Evolutionary conservation across 2,113 vertebrate species (phyloP).

Genomic region (Pygoscelis adeliae): DNA sequence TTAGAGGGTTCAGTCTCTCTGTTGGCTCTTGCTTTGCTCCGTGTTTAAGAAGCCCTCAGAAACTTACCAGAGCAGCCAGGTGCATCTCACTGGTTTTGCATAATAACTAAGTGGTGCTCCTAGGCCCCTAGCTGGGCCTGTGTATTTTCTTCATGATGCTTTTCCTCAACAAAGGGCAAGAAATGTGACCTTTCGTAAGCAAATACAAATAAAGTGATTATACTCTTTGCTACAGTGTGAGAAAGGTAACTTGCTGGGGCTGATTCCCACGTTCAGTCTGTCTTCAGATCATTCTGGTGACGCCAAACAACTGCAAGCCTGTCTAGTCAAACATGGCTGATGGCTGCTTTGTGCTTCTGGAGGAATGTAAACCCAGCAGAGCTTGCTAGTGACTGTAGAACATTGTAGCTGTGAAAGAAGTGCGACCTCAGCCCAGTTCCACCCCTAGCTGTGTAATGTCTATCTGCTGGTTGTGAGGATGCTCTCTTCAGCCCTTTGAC

Average conservation of each 20-base stretch:
- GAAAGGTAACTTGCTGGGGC: neutral
- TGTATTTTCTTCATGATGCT: neutral
- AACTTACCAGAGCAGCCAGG: neutral
- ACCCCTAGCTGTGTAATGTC: fast-evolving
- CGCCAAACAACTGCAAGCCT: neutral
- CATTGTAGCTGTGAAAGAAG: neutral
- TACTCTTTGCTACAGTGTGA: neutral
- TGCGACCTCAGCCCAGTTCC: neutral
- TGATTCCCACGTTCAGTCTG: neutral
- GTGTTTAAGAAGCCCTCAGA: neutral
- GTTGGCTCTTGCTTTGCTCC: neutral
- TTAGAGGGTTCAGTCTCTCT: neutral
- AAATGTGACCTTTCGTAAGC: neutral
- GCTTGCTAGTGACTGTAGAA: neutral
- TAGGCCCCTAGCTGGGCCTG: neutral
- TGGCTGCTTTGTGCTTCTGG: neutral
- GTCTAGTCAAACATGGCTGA: neutral
- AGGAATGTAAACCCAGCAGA: neutral
- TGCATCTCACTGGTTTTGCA: neutral
- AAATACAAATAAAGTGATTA: neutral
- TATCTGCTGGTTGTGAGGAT: neutral
- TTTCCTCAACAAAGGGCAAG: neutral
- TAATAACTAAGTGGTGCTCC: neutral
- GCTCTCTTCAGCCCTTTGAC: neutral
- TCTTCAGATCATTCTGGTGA: neutral